Base-by-base conservation (phyloP, 2,113 vertebrate genomes). In the Oreochromis aureus region DNA sequence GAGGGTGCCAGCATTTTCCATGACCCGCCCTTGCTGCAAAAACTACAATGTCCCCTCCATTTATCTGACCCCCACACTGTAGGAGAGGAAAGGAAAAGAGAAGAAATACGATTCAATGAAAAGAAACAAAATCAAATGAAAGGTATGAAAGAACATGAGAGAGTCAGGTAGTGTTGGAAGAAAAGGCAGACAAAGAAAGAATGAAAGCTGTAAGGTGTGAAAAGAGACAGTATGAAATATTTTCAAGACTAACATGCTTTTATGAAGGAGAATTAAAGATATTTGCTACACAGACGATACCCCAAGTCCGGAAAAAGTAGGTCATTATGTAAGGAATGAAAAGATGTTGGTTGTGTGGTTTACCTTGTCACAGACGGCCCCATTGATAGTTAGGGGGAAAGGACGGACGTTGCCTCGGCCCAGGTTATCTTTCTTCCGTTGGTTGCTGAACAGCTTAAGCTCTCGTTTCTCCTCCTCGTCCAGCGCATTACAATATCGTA, bases 391-490 rank as follows among this genome's bases (percentile, higher is more conserved):
- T 78, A 98, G 97, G 0, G 98, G 99, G 85, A 99, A 98, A 0
- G 98, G 98, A 6, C 99, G 96, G 39, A 99, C 98, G 6, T 97
- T 99, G 89, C 99, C 98, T 90, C 98, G 94, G 36, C 99, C 99
- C 95, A 99, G 87, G 86, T 98, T 99, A 91, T 99, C 99, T 41
- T 98, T 97, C 92, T 99, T 99, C 84, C 99, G 96, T 91, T 99
- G 99, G 91, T 97, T 98, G 92, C 98, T 99, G 96, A 99, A 99
- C 51, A 99, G 96, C 93, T 98, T 99, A 39, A 99, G 97, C 90
- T 99, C 99, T 82, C 98, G 96, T 92, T 99, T 99, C 93, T 99
- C 99, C 27, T 99, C 99, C 84, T 99, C 98, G 34, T 99, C 98
- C 97, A 99, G 83, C 0, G 97, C 97, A 91, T 98, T 99, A 90